Percentiles rank a stretch among this genome's conserved stretches.
Evolutionary conservation across 2,113 vertebrate species (phyloP).

Genomic region (Anthoscopus minutus): DNA sequence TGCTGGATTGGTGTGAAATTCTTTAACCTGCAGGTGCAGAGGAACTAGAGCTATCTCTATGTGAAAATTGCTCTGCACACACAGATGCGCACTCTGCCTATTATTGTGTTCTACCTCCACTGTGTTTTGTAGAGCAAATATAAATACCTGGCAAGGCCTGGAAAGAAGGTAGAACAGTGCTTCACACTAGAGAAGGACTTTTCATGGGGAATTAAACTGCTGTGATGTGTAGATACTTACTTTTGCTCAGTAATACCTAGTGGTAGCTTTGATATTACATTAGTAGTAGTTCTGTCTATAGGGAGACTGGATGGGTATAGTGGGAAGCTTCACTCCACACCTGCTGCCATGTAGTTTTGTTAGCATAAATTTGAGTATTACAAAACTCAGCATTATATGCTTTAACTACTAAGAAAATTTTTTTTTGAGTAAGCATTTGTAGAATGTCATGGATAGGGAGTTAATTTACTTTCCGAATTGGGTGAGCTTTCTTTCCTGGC

Average conservation of each 20-base stretch:
- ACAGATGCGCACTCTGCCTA: neutral
- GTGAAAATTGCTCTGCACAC: neutral
- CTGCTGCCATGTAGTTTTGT: no score
- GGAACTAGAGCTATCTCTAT: neutral
- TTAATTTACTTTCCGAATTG: neutral
- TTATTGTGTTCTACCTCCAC: neutral
- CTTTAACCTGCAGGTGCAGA: neutral
- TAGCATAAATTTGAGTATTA: no score
- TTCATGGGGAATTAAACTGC: neutral
- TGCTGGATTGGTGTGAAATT: neutral
- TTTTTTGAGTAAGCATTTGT: neutral
- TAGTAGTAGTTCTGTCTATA: neutral
- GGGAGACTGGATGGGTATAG: no score
- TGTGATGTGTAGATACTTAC: neutral
- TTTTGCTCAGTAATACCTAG: neutral
- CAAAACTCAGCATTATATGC: no score
- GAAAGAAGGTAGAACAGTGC: neutral
- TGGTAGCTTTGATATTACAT: neutral
- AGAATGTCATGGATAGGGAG: neutral
- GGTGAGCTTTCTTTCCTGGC: neutral
- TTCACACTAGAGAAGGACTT: neutral
- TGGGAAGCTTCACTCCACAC: no score
- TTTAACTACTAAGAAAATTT: no score
- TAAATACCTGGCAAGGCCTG: neutral
- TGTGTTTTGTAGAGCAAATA: neutral